Evolutionary conservation across 2,113 vertebrate species (phyloP), one percentile per base, ranked within the genome.

Genomic region (Glareola pratincola): DNA sequence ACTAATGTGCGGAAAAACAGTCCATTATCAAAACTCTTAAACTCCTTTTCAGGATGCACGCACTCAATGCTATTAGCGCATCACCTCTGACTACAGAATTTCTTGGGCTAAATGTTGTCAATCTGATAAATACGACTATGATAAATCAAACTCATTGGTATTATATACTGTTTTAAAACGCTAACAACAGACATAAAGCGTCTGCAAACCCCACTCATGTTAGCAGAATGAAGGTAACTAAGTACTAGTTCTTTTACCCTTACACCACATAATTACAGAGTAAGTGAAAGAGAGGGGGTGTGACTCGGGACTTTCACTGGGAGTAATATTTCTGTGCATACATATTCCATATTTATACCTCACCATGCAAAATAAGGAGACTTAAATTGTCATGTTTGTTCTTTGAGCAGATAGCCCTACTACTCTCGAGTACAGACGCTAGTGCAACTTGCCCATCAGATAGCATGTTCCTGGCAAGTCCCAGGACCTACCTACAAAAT

Each of bases 381-480:
- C 53, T 90, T 84, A 62, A 92, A 91, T 78, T 91, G 88, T n/a
- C 73, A 41, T n/a, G 29, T 63, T 92, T 87, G 36, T 81, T 91
- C 86, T 94, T 87, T 76, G 67, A 92, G 76, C 73, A 53, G 36
- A 81, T 45, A 87, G 80, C 54, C 17, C 66, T 85, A 57, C 50
- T 75, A 14, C 88, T 72, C 57, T 56, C 84, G 6, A 79, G 64
- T 19, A 72, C 39, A 89, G 76, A 78, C 14, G 1, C 34, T 34
- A 48, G 69, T 39, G 53, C 78, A 96, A 56, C 73, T 18, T 94
- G 92, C 89, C 92, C 91, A 92, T 95, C 96, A 96, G 94, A 95
- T 79, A 96, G 41, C 3, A 1, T 12, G 57, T 6, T 91, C 80
- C 88, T 77, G 63, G 73, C 2, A 1, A 85, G 85, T 92, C 64